Base-by-base conservation (phyloP, 2,113 vertebrate species). In the Amphilophus citrinellus region DNA sequence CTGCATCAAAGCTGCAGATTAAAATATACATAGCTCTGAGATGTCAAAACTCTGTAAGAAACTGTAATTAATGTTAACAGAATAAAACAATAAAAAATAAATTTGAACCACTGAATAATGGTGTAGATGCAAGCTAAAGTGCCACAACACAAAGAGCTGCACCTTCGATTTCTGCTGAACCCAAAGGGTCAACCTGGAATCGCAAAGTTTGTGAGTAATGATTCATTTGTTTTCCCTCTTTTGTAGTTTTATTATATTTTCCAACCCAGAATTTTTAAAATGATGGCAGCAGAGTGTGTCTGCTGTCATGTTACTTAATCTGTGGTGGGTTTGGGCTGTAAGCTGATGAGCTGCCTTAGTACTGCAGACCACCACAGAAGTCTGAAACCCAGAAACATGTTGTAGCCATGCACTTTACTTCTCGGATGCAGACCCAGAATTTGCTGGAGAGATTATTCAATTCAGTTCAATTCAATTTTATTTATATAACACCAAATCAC, bases 11-110 rank as follows among this genome's bases (percentile, higher is more conserved):
- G 66, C 66, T 53, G 66, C 66, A 71, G 18, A 20, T 53, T 73
- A 53, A 73, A 73, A 73, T 73, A 73, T 73, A 73, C 66, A 73
- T 32, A 53, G 66, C 27, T 32, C 44, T 73, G 44, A 53, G 44
- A 73, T 32, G 44, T 73, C 66, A 32, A 71, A 32, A 53, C 24
- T 37, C 8, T 9, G 37, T 37, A 37, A 37, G 37, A 37, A 71
- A 53, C 24, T 53, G 22, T 18, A 32, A 73, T 73, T 53, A 71
- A 32, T 17, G 50, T 71, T 71, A 50, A 50, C 20, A 32, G 44
- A 53, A 53, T 73, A 32, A 53, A 53, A 53, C 17, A 53, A 73
- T 73, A n/a, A 73, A 73, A 73, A 73, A 53, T 73, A 13, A 10
- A 27, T 73, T 73, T 53, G 44, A 53, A 53, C 24, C 50, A 32